phyloP scores from a whole-genome alignment of 30 jellyfish, hydroid and myxozoan genomes.

The Aurelia sp. region DNA sequence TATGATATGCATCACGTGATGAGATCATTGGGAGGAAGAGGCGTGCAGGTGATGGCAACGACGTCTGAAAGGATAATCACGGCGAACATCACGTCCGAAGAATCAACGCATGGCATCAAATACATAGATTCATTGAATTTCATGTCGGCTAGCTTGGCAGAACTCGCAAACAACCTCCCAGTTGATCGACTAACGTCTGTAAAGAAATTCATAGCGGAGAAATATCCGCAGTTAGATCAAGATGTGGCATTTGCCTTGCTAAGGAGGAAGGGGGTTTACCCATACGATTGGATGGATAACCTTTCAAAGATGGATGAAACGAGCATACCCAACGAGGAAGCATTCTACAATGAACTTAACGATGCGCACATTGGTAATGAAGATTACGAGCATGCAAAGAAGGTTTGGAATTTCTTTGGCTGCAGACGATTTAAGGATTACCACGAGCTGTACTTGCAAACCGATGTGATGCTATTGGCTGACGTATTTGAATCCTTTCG shows the following conservation, averaged over 20 bases:
- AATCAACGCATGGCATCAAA: neutral
- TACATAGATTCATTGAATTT: conserved; percentile 10
- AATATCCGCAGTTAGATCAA: neutral
- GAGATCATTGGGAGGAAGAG: neutral
- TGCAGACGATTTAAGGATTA: neutral
- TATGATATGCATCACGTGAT: conserved; percentile 33
- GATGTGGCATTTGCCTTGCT: neutral
- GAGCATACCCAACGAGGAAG: neutral
- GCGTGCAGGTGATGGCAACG: neutral
- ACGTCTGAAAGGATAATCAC: neutral
- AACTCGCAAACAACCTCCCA: conserved; percentile 25
- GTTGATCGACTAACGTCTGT: neutral
- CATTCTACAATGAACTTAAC: neutral
- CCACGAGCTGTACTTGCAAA: conserved; percentile 29
- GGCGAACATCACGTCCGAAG: neutral
- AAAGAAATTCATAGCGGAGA: neutral
- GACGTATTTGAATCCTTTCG: conserved; percentile 62
- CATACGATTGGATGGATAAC: conserved; percentile 58
- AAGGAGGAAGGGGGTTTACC: conserved; percentile 68
- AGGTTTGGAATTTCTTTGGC: conserved; percentile 6
- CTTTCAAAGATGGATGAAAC: neutral
- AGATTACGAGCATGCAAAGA: conserved; percentile 43
- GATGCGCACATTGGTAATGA: neutral
- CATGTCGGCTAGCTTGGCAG: neutral
- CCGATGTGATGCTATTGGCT: conserved; percentile 47